Conservation (phyloP, 1,140 invertebrate species). For the Dendrolimus kikuchii region DNA sequence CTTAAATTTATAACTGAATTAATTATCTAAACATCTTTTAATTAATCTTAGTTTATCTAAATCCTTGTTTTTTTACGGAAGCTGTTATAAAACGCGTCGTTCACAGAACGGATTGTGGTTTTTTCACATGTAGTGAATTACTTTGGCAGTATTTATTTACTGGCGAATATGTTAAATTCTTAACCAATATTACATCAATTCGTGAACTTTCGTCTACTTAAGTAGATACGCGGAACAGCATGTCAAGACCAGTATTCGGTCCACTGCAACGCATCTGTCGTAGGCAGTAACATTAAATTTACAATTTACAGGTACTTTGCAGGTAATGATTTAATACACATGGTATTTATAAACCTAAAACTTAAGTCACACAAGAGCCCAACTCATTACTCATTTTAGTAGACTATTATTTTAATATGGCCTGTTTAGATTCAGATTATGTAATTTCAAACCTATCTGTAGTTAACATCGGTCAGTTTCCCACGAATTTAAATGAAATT, state of each 20-base stretch:
- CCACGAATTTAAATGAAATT: too few relatives aligned
- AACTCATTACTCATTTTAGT: conserved; percentile 34
- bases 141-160: conserved; percentile 64
- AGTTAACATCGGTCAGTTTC: too few relatives aligned
- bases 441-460: too few relatives aligned
- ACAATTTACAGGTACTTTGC: conserved; percentile 70
- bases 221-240: conserved; percentile 62
- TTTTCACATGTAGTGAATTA: conserved; percentile 59
- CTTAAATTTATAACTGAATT: conserved; percentile 70
- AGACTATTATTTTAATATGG: too few relatives aligned
- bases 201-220: conserved; percentile 43
- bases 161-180: conserved; percentile 44
- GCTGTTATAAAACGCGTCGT: conserved; percentile 62
- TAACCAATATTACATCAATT: conserved; percentile 35
- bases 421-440: too few relatives aligned
- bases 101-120: conserved; percentile 68
- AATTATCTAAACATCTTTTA: conserved; percentile 60
- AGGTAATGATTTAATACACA: conserved; percentile 63
- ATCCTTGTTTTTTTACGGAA: conserved; percentile 56
- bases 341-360: conserved; percentile 60
- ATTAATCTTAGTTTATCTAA: conserved; percentile 65
- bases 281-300: conserved; percentile 57
- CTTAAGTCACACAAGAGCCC: conserved; percentile 59
- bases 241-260: conserved; percentile 54
- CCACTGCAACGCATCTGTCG: conserved; percentile 62